Evolutionary conservation across 1,140 invertebrate species (phyloP).

Genomic region (Drosophila pseudoobscura): DNA sequence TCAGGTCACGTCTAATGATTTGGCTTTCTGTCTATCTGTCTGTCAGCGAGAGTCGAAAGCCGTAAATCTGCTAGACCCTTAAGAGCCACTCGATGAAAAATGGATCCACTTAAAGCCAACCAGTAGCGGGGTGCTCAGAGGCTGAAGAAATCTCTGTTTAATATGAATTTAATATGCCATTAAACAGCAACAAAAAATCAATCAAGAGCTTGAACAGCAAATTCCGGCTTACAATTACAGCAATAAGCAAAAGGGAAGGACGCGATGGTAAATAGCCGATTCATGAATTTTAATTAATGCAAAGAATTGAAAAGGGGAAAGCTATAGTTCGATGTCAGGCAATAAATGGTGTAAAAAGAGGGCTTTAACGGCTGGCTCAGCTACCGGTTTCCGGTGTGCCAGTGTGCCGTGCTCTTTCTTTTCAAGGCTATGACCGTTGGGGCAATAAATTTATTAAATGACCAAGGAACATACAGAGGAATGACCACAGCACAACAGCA

Average conservation of each 20-base stretch:
- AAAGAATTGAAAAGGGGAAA: slow-evolving; percentile 3
- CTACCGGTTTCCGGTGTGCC: slow-evolving; percentile 1
- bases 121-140: no score
- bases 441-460: slow-evolving; percentile 79
- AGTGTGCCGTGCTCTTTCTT: slow-evolving; percentile 7
- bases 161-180: slow-evolving; percentile 51
- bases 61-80: slow-evolving; percentile 31
- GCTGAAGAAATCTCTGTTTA: slow-evolving; percentile 23
- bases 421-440: slow-evolving; percentile 58
- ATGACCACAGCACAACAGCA: slow-evolving; percentile 32
- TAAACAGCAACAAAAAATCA: slow-evolving; percentile 54
- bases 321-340: slow-evolving; percentile 19
- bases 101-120: background rate
- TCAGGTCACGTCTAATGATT: slow-evolving; percentile 53
- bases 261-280: slow-evolving; percentile 3
- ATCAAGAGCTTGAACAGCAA: slow-evolving; percentile 9
- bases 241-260: background rate
- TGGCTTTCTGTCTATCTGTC: slow-evolving; percentile 39
- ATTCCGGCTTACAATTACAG: slow-evolving; percentile 6
- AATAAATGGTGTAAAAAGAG: slow-evolving; percentile 36
- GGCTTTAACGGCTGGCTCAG: slow-evolving; percentile 21
- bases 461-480: slow-evolving; percentile 55
- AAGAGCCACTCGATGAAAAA: slow-evolving; percentile 1
- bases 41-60: slow-evolving; percentile 36
- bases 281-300: slow-evolving; percentile 49